A percentile compares a stretch with the other conserved stretches of the same genome.
Evolutionary conservation across 2,113 vertebrate species (phyloP).

Genomic region (Carassius auratus): DNA sequence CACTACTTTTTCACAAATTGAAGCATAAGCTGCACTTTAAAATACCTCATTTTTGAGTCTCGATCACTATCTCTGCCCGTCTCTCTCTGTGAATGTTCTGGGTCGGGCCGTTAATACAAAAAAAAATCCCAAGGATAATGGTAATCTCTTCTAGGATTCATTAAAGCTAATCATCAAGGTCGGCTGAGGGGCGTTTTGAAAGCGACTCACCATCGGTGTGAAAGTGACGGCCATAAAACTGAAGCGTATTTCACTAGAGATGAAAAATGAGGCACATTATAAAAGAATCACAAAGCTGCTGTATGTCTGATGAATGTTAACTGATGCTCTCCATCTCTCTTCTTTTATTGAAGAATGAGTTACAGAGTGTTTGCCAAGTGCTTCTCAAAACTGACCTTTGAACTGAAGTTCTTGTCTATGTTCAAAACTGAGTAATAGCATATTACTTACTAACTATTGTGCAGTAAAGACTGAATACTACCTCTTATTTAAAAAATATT

Average conservation of each 20-base stretch:
- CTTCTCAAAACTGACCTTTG: conserved; percentile 24
- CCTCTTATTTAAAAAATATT: not conserved
- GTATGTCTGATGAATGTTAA: conserved; percentile 37
- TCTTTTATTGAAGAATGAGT: not conserved
- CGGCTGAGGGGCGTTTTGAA: conserved; percentile 11
- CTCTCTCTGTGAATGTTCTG: not conserved
- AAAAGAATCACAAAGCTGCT: conserved; percentile 25
- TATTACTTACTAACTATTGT: not conserved
- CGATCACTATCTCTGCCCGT: not conserved
- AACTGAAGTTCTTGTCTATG: not conserved
- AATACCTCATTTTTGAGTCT: conserved; percentile 5
- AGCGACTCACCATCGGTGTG: not conserved
- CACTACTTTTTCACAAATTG: not conserved
- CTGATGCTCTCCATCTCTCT: not conserved
- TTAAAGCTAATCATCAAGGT: conserved; percentile 42
- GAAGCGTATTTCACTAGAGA: conserved; percentile 28
- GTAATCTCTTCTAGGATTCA: conserved; percentile 34
- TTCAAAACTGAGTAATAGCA: not conserved
- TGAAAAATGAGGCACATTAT: not conserved
- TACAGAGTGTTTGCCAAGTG: not conserved
- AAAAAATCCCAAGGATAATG: conserved; percentile 27
- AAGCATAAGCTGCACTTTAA: not conserved
- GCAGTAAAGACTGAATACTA: not conserved
- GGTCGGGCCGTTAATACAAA: not conserved
- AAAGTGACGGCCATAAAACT: conserved; percentile 28